These are phyloP conservation scores for Actinia equina DNA, from an alignment of 64 coral and sea anemone genomes.

Conservation along the genomic window DNA sequence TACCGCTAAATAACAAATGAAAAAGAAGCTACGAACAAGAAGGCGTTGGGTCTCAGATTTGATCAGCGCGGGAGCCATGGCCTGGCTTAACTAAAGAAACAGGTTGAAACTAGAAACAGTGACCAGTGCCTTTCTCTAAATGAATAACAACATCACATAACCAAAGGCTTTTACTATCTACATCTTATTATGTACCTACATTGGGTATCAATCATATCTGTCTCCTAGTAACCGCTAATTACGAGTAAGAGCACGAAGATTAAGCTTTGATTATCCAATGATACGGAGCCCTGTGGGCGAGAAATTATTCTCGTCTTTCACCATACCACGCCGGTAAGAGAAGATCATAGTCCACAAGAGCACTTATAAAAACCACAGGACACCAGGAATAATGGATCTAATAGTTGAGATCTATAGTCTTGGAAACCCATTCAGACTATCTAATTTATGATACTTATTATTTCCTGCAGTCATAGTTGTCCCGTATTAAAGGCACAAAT, in stretches of 20 bases:
- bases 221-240: background rate
- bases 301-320: background rate
- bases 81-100: background rate
- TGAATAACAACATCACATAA: background rate
- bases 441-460: too few relatives aligned
- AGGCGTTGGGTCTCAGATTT: conserved; percentile 68
- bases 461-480: too few relatives aligned
- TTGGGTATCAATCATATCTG: background rate
- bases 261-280: background rate
- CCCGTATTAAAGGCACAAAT: too few relatives aligned
- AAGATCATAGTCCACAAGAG: background rate
- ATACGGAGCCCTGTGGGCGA: background rate
- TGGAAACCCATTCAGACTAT: too few relatives aligned
- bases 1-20: conserved; percentile 59
- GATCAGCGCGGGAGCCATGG: background rate
- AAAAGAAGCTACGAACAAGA: conserved; percentile 63
- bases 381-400: background rate
- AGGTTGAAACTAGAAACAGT: background rate
- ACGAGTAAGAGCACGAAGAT: conserved; percentile 1
- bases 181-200: background rate
- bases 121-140: conserved; percentile 6
- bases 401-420: too few relatives aligned
- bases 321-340: background rate
- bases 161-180: background rate
- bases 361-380: background rate